A percentile compares a stretch with the other conserved stretches of the same genome.
Evolutionary conservation across 2,113 vertebrate genomes (phyloP).

Genomic region (Hippolais icterina): DNA sequence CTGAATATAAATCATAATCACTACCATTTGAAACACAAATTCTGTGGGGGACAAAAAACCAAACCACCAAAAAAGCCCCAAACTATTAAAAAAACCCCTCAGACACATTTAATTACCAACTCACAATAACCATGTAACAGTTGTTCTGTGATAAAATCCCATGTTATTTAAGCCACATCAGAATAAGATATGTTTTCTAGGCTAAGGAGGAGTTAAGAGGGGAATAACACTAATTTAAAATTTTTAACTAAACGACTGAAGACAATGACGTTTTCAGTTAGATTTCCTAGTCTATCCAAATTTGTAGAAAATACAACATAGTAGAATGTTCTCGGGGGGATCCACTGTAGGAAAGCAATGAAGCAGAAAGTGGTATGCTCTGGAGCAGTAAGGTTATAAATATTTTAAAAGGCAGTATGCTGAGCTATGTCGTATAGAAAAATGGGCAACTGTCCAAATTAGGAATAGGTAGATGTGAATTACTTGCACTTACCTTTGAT

Average conservation of each 20-base stretch:
- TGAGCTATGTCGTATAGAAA: background rate
- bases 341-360: background rate
- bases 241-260: background rate
- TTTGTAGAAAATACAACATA: background rate
- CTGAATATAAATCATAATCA: background rate
- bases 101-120: background rate
- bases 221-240: background rate
- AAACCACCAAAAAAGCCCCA: background rate
- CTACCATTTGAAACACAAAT: background rate
- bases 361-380: background rate
- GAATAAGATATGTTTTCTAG: background rate
- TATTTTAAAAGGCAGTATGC: background rate
- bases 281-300: background rate
- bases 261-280: background rate
- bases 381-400: background rate
- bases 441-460: background rate
- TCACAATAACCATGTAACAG: background rate
- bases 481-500: background rate
- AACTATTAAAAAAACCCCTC: background rate
- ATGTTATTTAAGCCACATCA: background rate
- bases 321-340: background rate
- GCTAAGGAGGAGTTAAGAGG: background rate
- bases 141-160: background rate
- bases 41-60: accelerated
- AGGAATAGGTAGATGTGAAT: background rate